Base-by-base conservation (phyloP, 1,140 invertebrate species). In the Drosophila parvula region DNA sequence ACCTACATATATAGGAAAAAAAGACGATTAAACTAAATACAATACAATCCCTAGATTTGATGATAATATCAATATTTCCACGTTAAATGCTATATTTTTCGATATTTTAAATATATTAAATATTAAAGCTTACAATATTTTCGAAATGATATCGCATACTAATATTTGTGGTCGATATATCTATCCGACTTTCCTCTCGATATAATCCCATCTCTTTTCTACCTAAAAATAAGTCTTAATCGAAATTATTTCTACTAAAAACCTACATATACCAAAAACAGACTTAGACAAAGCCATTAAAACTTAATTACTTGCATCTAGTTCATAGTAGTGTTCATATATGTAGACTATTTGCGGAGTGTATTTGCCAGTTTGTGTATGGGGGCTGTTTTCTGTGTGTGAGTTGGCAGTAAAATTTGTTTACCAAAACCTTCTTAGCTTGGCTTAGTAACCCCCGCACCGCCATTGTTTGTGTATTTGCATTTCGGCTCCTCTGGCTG, bases 351-450 rank as follows among this genome's bases (percentile, higher is more conserved):
- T 41, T 36, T 57, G 11, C 43, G 4, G 22, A 60, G 43, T 81
- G 43, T 55, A 12, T 50, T 18, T 60, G 40, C 43, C n/a, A 65
- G 43, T 64, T 48, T 69, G 63, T 69, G 60, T 74, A 44, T 62
- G 55, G 61, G 63, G 56, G 63, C 56, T 51, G 50, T 50, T 43
- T 53, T n/a, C n/a, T 79, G 59, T 79, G 73, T 78, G 65, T 67
- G 32, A 78, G 73, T 80, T 78, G 74, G 75, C 75, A 78, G 75
- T 78, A 78, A 78, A 78, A 78, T 88, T 80, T 88, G 84, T 88
- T 89, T 88, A 89, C 84, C 77, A 83, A 88, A 88, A 88, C 83
- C 83, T 88, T 89, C 83, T 88, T 88, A 88, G 83, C 84, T 88
- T 88, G 84, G 83, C 83, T 88, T 88, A 83, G 83, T 88, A 89